phyloP scores from a whole-genome alignment of 2,113 vertebrate genomes.

The Bos indicus region DNA sequence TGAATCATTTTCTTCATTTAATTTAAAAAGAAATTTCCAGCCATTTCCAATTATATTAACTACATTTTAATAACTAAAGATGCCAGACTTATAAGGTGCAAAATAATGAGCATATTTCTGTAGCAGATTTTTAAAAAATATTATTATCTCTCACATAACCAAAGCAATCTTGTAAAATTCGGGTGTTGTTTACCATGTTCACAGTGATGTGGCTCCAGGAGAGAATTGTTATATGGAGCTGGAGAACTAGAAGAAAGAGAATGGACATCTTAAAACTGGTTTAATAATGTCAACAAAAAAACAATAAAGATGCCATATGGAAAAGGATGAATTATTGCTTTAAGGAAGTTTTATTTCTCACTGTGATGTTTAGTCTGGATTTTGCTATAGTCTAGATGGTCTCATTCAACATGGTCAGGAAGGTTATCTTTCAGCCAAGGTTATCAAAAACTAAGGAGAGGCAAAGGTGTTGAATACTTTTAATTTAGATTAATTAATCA shows the following conservation, averaged over 20 bases:
- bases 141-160: conserved; percentile 10
- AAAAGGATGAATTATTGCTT: not conserved
- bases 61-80: conserved; percentile 41
- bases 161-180: not conserved
- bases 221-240: not conserved
- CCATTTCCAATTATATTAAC: not conserved
- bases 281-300: not conserved
- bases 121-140: not conserved
- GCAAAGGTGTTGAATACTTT: not conserved
- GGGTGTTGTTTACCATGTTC: not conserved
- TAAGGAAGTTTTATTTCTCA: not conserved
- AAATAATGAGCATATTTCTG: not conserved
- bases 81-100: not conserved
- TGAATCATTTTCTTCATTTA: conserved; percentile 34
- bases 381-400: not conserved
- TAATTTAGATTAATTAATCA: not conserved
- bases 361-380: not conserved
- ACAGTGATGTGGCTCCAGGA: not conserved
- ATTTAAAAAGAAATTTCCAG: not conserved
- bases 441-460: not conserved
- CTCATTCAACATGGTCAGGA: not conserved
- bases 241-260: not conserved
- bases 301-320: not conserved
- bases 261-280: not conserved
- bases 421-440: not conserved